Evolutionary conservation across 2,888 invertebrate genomes (phyloP).

Genomic region (Agapetus fuscipes): DNA sequence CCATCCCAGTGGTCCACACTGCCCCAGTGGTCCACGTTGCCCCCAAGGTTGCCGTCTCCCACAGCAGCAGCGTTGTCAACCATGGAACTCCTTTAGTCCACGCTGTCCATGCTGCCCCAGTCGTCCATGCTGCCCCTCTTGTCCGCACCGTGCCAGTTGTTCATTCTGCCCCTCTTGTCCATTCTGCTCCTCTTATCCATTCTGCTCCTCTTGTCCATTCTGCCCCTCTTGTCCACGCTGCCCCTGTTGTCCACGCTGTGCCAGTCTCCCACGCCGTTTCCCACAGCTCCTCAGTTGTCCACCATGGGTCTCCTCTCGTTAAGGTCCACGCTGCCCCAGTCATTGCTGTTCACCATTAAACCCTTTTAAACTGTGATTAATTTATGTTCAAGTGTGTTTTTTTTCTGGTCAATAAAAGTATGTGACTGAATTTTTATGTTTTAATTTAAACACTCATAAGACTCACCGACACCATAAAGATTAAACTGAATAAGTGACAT

Average conservation of each 20-base stretch:
- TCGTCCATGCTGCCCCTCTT: constrained; percentile 32
- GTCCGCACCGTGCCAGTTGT: constrained; percentile 23
- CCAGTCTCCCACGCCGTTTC: constrained; percentile 22
- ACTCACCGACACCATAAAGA: too few relatives aligned
- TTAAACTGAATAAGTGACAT: too few relatives aligned
- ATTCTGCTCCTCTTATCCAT: constrained; percentile 29
- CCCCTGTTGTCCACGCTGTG: constrained; percentile 33
- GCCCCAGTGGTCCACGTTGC: constrained; percentile 14
- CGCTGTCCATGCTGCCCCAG: constrained; percentile 30
- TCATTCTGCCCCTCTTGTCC: constrained; percentile 26
- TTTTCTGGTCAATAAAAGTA: neutral
- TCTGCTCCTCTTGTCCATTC: constrained; percentile 22
- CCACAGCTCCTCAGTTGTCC: constrained; percentile 9
- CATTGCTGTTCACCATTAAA: constrained; percentile 18
- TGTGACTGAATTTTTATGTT: neutral
- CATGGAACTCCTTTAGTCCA: constrained; percentile 26
- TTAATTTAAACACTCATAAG: neutral
- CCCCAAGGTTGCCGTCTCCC: constrained; percentile 27
- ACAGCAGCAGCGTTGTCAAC: constrained; percentile 42
- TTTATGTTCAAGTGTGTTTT: neutral
- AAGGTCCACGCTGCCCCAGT: constrained; percentile 26
- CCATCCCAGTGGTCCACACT: constrained; percentile 30
- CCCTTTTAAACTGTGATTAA: neutral
- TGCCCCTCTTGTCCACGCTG: constrained; percentile 24
- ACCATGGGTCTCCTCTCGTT: constrained; percentile 4